Conservation (phyloP, 2,888 invertebrate genomes). For the Empis stercorea region DNA sequence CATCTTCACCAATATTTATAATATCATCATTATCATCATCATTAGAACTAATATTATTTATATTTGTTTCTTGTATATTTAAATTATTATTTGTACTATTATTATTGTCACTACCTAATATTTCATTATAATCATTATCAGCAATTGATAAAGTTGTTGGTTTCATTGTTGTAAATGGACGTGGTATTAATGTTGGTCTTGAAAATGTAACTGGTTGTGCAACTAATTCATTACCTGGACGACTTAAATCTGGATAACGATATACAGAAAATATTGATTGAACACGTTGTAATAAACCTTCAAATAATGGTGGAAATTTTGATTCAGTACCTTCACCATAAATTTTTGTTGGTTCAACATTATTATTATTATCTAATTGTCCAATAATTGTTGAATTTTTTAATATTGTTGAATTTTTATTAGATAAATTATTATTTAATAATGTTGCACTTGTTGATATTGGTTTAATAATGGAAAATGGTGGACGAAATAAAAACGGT, state of each 20-base stretch:
- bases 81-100: too few relatives aligned
- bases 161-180: not conserved
- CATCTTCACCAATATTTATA: not conserved
- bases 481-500: too few relatives aligned
- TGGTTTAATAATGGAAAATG: not conserved
- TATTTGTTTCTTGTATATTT: not conserved
- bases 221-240: slow-evolving; percentile 20
- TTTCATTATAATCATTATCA: too few relatives aligned
- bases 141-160: too few relatives aligned
- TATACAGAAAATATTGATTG: slow-evolving; percentile 59
- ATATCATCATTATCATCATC: not conserved
- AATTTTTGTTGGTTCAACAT: slow-evolving; percentile 18
- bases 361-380: not conserved
- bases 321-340: slow-evolving; percentile 36
- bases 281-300: slow-evolving; percentile 53
- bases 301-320: slow-evolving; percentile 54
- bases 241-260: slow-evolving; percentile 42
- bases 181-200: not conserved
- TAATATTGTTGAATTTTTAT: not conserved
- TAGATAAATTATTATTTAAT: not conserved
- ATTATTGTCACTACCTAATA: not conserved
- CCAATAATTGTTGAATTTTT: slow-evolving; percentile 1
- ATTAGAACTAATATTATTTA: not conserved
- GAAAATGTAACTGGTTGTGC: not conserved
- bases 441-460: slow-evolving; percentile 2